phyloP scores from a whole-genome alignment of 2,797 vertebrate species.

The Coranthus polyacanthus region DNA sequence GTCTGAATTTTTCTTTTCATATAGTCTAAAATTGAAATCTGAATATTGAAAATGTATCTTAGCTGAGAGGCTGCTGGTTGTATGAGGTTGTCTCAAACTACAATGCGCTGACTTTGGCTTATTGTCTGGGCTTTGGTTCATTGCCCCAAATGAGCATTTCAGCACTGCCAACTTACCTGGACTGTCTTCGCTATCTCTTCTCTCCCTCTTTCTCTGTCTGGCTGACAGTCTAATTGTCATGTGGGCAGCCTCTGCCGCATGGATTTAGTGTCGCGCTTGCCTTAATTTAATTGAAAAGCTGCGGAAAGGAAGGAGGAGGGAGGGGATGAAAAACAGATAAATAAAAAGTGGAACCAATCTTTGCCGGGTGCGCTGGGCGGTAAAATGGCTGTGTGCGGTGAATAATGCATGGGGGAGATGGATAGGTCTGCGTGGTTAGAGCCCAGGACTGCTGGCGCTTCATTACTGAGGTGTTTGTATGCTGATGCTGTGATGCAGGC shows the following conservation, averaged over 20 bases:
- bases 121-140: constrained; percentile 46
- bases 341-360: constrained; percentile 86
- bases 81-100: constrained; percentile 24
- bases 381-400: constrained; percentile 80
- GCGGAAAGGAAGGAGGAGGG: constrained; percentile 75
- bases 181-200: constrained; percentile 63
- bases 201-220: constrained; percentile 66
- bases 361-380: constrained; percentile 75
- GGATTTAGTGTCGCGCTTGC: constrained; percentile 83
- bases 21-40: neutral
- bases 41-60: constrained; percentile 31
- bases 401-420: constrained; percentile 84
- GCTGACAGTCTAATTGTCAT: constrained; percentile 83
- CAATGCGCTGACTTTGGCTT: constrained; percentile 24
- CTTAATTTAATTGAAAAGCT: constrained; percentile 86
- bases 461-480: constrained; percentile 82
- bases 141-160: constrained; percentile 62
- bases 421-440: constrained; percentile 80
- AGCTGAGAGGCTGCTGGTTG: constrained; percentile 1
- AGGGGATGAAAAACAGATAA: constrained; percentile 84
- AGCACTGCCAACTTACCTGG: constrained; percentile 63
- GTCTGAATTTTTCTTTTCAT: constrained; percentile 9
- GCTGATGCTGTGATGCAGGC: constrained; percentile 79
- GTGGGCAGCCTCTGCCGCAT: constrained; percentile 76
- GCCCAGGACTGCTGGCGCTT: constrained; percentile 76